Conservation (phyloP, 1,140 invertebrate genomes). For the Panagrolaimus sp. region DNA sequence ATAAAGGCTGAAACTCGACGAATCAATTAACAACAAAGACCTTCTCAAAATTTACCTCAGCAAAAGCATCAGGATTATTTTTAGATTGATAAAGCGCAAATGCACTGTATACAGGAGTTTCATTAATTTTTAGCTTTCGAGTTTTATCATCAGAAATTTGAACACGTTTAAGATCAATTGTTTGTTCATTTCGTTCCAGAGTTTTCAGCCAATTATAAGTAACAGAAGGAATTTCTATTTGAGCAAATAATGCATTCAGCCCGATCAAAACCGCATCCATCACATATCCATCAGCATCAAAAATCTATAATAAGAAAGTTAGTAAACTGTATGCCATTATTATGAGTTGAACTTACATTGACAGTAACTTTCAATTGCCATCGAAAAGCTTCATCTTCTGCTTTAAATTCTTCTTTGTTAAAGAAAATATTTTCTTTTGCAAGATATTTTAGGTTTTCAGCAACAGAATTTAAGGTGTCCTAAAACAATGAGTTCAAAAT, state of each 20-base stretch:
- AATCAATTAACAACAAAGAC: neutral
- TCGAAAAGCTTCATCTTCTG: constrained; percentile 1
- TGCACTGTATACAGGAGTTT: neutral
- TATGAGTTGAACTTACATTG: neutral
- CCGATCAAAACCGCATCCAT: constrained; percentile 3
- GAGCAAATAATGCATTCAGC: constrained; percentile 8
- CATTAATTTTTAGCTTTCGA: neutral
- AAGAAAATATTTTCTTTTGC: constrained; percentile 13
- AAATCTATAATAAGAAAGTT: neutral
- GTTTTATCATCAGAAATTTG: neutral
- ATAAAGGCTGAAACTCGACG: neutral
- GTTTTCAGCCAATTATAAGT: neutral
- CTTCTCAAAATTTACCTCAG: neutral
- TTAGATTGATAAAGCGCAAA: neutral
- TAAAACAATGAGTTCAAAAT: neutral
- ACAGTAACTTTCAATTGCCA: neutral
- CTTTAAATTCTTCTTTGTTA: neutral
- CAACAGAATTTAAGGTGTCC: neutral
- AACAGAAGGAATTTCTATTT: neutral
- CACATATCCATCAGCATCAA: neutral
- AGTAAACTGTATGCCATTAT: neutral
- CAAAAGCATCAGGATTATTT: neutral
- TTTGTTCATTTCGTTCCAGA: constrained; percentile 9
- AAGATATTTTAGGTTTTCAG: neutral
- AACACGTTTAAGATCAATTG: neutral